Conservation (phyloP, 2,888 invertebrate genomes). For the Margaritifera margaritifera region DNA sequence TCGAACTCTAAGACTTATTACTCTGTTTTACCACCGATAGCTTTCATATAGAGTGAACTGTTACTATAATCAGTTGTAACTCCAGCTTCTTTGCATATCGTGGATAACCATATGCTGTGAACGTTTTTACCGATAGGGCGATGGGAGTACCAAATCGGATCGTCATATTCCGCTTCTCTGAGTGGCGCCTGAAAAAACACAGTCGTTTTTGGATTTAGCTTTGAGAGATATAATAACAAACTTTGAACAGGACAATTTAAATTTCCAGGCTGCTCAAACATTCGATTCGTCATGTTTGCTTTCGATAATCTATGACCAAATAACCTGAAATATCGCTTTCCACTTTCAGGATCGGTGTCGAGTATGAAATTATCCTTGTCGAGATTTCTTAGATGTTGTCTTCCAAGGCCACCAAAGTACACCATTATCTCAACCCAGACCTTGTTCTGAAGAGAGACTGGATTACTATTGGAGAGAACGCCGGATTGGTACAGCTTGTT, state of each 20-base stretch:
- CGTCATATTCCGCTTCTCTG: slow-evolving; percentile 6
- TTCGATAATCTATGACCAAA: slow-evolving; percentile 20
- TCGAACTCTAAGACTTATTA: too few species aligned
- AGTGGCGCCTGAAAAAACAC: slow-evolving; percentile 36
- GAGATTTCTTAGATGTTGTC: slow-evolving; percentile 27
- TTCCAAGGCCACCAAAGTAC: slow-evolving; percentile 34
- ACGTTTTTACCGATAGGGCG: slow-evolving; percentile 35
- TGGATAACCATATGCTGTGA: slow-evolving; percentile 32
- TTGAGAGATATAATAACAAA: slow-evolving; percentile 26
- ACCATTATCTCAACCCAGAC: slow-evolving; percentile 38
- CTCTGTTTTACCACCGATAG: too few species aligned
- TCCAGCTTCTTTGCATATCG: slow-evolving; percentile 30
- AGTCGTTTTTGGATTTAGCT: slow-evolving; percentile 24
- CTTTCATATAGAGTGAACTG: slow-evolving; percentile 15
- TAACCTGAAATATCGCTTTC: slow-evolving; percentile 26
- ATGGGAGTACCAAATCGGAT: slow-evolving; percentile 27
- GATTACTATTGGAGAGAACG: slow-evolving; percentile 19
- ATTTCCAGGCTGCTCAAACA: slow-evolving; percentile 36
- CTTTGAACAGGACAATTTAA: slow-evolving; percentile 32
- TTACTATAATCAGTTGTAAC: slow-evolving; percentile 30
- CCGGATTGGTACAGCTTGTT: slow-evolving; percentile 26
- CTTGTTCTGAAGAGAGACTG: slow-evolving; percentile 31
- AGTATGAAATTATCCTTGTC: slow-evolving; percentile 30
- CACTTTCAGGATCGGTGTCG: slow-evolving; percentile 19
- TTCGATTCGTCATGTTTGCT: slow-evolving; percentile 20